Conservation (phyloP, 2,797 vertebrate genomes). For the Sandelia bainsii region DNA sequence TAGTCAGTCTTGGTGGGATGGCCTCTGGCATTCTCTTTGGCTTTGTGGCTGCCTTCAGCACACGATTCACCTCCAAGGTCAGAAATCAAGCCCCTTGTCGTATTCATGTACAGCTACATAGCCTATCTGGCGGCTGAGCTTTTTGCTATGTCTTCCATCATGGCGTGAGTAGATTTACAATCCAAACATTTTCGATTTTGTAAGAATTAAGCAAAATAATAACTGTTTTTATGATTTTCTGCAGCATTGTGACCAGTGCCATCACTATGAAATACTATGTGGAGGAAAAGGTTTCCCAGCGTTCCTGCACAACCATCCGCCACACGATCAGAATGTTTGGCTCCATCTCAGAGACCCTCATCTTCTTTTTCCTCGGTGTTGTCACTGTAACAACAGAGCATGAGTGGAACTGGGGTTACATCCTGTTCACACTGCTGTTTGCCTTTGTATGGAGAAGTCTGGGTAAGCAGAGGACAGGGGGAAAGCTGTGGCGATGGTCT, state of each 20-base stretch:
- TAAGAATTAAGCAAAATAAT: background rate
- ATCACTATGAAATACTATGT: slow-evolving; percentile 99
- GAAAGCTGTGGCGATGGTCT: slow-evolving; percentile 92
- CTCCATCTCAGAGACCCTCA: slow-evolving; percentile 96
- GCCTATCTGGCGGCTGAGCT: slow-evolving; percentile 96
- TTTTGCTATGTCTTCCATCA: slow-evolving; percentile 95
- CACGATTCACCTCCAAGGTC: slow-evolving; percentile 94
- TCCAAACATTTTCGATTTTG: background rate
- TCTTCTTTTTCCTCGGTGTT: slow-evolving; percentile 98
- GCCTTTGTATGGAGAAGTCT: slow-evolving; percentile 94
- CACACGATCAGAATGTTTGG: slow-evolving; percentile 97
- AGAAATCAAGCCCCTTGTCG: slow-evolving; percentile 96
- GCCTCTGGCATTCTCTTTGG: slow-evolving; percentile 93
- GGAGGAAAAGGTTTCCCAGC: slow-evolving; percentile 97
- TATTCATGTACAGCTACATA: slow-evolving; percentile 98
- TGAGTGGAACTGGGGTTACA: slow-evolving; percentile 98
- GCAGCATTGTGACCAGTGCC: slow-evolving; percentile 94
- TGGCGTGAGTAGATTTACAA: slow-evolving; percentile 90
- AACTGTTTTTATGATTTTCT: slow-evolving; percentile 26
- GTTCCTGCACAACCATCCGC: slow-evolving; percentile 95
- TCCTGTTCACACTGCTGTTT: slow-evolving; percentile 94
- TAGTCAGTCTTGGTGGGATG: slow-evolving; percentile 93
- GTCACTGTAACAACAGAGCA: slow-evolving; percentile 95
- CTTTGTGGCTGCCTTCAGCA: slow-evolving; percentile 95
- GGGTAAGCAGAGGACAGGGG: slow-evolving; percentile 81